phyloP scores from a whole-genome alignment of 2,113 vertebrate genomes.

The Tiliqua scincoides region DNA sequence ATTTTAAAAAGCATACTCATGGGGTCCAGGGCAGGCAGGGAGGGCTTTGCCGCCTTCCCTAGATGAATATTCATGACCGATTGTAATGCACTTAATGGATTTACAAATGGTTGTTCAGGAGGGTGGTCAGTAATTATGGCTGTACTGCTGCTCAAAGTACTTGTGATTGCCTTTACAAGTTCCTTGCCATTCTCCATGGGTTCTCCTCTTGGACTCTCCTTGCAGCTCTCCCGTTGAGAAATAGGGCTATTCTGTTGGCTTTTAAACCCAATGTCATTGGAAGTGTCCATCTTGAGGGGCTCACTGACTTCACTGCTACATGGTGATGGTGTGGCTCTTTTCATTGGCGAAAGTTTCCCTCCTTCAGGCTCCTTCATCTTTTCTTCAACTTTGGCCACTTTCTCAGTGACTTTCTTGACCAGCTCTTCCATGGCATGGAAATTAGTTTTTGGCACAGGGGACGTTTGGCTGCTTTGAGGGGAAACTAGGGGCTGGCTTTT shows the following conservation, averaged over 20 bases:
- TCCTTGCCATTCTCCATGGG: conserved; percentile 88
- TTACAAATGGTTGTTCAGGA: conserved; percentile 96
- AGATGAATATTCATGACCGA: conserved; percentile 99
- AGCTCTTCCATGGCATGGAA: conserved; percentile 98
- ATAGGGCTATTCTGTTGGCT: conserved; percentile 84
- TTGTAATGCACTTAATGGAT: conserved; percentile 97
- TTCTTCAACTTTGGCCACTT: conserved; percentile 96
- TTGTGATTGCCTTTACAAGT: conserved; percentile 79
- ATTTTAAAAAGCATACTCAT: conserved; percentile 99
- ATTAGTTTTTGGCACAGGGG: conserved; percentile 93
- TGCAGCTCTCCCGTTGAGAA: conserved; percentile 81
- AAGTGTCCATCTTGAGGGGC: conserved; percentile 81
- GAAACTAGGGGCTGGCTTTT: conserved; percentile 91
- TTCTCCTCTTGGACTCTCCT: conserved; percentile 81
- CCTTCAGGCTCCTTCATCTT: conserved; percentile 89
- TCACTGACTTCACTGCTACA: conserved; percentile 91
- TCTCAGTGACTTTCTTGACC: conserved; percentile 97
- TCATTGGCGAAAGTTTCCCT: conserved; percentile 83
- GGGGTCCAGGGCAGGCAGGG: conserved; percentile 93
- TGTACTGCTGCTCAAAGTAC: conserved; percentile 87
- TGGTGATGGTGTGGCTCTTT: conserved; percentile 88
- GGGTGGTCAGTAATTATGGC: conserved; percentile 98
- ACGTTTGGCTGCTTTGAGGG: conserved; percentile 90
- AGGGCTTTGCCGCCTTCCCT: conserved; percentile 96
- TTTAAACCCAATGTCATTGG: conserved; percentile 81